Evolutionary conservation across 2,888 invertebrate genomes (phyloP).

Genomic region (Fissipunctia ypsillon): DNA sequence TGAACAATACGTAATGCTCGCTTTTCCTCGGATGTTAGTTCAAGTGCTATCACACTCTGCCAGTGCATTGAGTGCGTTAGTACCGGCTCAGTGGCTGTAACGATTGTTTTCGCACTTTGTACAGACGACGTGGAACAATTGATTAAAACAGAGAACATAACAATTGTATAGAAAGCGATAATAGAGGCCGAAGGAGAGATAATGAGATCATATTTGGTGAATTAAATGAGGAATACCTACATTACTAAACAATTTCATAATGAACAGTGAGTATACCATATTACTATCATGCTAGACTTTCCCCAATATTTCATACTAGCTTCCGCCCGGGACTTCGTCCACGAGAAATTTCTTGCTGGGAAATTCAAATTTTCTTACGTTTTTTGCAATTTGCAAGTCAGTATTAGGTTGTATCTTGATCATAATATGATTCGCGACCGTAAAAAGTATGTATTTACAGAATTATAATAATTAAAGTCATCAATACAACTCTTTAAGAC

Average conservation of each 20-base stretch:
- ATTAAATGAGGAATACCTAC: not conserved
- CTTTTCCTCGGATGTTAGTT: constrained; percentile 8
- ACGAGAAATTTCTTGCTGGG: too few relatives aligned
- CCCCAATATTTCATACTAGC: too few relatives aligned
- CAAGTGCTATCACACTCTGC: constrained; percentile 41
- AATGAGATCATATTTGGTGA: not conserved
- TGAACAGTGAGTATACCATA: too few relatives aligned
- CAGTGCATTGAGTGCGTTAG: not conserved
- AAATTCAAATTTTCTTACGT: too few relatives aligned
- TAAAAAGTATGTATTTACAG: too few relatives aligned
- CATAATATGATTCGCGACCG: too few relatives aligned
- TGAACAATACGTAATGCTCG: not conserved
- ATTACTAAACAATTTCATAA: not conserved
- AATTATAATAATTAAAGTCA: too few relatives aligned
- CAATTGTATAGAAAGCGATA: constrained; percentile 15
- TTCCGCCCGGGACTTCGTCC: too few relatives aligned
- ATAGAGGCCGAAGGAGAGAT: not conserved
- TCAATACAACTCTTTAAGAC: too few relatives aligned
- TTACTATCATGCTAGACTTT: too few relatives aligned
- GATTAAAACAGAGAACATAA: constrained; percentile 5
- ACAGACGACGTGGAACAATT: constrained; percentile 28
- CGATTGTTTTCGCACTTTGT: constrained; percentile 12
- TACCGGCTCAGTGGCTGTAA: not conserved
- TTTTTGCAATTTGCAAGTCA: too few relatives aligned
- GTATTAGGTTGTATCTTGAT: too few relatives aligned